phyloP scores from a whole-genome alignment of 1,140 invertebrate genomes.

The Cotesia vestalis region DNA sequence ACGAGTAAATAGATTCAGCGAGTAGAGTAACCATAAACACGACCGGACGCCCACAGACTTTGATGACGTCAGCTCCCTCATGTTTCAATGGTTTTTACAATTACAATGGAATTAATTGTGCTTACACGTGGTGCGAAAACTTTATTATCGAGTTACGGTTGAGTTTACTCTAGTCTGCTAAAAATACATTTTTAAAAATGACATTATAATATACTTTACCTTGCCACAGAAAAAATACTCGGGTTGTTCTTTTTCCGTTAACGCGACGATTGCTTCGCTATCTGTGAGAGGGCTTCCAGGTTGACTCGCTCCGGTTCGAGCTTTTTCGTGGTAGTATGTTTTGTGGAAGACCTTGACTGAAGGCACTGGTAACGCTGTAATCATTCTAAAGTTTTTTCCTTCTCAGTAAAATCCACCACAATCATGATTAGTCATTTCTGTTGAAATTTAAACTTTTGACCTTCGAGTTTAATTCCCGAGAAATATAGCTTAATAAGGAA shows the following conservation, averaged over 20 bases:
- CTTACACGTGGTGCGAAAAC: no score
- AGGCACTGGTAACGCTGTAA: conserved; percentile 62
- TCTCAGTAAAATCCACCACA: no score
- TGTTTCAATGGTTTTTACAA: no score
- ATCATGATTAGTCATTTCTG: neutral
- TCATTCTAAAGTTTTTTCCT: conserved; percentile 52
- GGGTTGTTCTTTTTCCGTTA: conserved; percentile 62
- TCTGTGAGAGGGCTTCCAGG: conserved; percentile 60
- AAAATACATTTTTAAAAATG: neutral
- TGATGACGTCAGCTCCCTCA: no score
- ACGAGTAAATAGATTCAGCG: no score
- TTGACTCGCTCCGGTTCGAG: conserved; percentile 56
- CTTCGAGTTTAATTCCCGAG: neutral
- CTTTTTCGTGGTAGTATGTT: conserved; percentile 62
- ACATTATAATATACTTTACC: conserved; percentile 57
- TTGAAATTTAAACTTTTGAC: neutral
- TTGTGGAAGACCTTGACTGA: conserved; percentile 64
- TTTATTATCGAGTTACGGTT: no score
- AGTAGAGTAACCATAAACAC: no score
- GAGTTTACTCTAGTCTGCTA: no score
- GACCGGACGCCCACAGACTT: no score
- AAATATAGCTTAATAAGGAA: no score
- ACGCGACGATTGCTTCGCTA: conserved; percentile 56
- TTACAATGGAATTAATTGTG: no score
- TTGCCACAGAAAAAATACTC: conserved; percentile 78